Percentiles rank a stretch among this genome's conserved stretches.
These are phyloP conservation scores for Osmoderma eremita DNA, from an alignment of 2,888 invertebrate species.

Conservation along the genomic window DNA sequence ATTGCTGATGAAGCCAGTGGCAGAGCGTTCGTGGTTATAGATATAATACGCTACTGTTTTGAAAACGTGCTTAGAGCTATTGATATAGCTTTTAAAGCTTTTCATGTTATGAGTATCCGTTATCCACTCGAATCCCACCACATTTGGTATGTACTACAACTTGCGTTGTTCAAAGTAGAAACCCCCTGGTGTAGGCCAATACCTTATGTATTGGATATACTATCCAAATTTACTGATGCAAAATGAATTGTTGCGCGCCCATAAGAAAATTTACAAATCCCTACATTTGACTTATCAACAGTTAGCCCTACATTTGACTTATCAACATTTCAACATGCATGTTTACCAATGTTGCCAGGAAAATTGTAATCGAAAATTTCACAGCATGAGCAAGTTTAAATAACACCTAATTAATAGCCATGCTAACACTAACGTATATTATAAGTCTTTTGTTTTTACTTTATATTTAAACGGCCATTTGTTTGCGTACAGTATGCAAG, in stretches of 20 bases:
- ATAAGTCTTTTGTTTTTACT: too few relatives aligned
- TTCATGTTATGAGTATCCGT: constrained; percentile 3
- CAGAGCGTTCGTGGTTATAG: neutral
- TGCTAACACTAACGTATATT: too few relatives aligned
- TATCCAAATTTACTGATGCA: neutral
- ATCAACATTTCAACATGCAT: constrained; percentile 1
- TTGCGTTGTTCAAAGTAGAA: constrained; percentile 3
- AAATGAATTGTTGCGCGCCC: too few relatives aligned
- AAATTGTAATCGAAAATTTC: too few relatives aligned
- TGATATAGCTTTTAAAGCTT: constrained; percentile 5
- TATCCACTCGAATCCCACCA: constrained; percentile 7
- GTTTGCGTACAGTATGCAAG: too few relatives aligned
- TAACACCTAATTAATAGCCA: too few relatives aligned
- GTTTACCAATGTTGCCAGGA: too few relatives aligned
- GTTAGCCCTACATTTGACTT: constrained; percentile 3
- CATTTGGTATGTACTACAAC: constrained; percentile 4
- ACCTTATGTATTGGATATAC: constrained; percentile 9
- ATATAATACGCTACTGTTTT: constrained; percentile 1
- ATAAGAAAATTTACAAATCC: neutral
- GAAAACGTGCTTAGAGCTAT: constrained; percentile 6
- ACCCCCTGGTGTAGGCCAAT: neutral
- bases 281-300: too few relatives aligned
- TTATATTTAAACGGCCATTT: too few relatives aligned
- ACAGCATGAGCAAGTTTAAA: too few relatives aligned
- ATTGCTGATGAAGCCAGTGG: too few relatives aligned